Percentiles rank a stretch among this genome's conserved stretches.
These are phyloP conservation scores for Apis dorsata DNA, from an alignment of 1,140 invertebrate species.

Conservation along the genomic window DNA sequence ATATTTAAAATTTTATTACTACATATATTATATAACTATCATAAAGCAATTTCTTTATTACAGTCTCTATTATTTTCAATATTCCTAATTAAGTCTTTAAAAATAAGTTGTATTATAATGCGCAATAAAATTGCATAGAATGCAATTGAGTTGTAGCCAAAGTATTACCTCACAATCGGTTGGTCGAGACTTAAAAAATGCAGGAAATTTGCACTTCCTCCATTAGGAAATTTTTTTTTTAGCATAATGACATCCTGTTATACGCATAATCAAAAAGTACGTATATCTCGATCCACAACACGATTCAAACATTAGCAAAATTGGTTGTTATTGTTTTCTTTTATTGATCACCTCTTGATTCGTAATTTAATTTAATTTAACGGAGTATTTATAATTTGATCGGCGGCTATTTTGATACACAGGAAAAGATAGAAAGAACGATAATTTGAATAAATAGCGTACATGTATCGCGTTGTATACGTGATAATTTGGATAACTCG, in stretches of 20 bases:
- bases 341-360: not conserved
- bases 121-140: not conserved
- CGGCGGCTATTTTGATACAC: not conserved
- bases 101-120: not conserved
- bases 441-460: too few species aligned
- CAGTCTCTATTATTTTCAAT: too few species aligned
- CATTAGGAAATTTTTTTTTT: not conserved
- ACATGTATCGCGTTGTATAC: too few species aligned
- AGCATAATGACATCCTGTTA: conserved; percentile 8
- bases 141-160: not conserved
- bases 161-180: not conserved
- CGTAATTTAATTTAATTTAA: not conserved
- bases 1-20: too few species aligned
- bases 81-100: too few species aligned
- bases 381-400: not conserved
- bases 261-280: not conserved
- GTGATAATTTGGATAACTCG: too few species aligned
- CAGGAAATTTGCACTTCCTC: conserved; percentile 6
- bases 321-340: not conserved
- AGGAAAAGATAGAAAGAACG: too few species aligned
- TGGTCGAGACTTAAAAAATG: not conserved
- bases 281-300: not conserved
- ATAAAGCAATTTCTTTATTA: too few species aligned
- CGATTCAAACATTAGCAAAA: not conserved
- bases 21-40: too few species aligned